Percentiles rank a stretch among this genome's conserved stretches.
Conservation (phyloP, 2,888 invertebrate species). For the Malachius bipustulatus region DNA sequence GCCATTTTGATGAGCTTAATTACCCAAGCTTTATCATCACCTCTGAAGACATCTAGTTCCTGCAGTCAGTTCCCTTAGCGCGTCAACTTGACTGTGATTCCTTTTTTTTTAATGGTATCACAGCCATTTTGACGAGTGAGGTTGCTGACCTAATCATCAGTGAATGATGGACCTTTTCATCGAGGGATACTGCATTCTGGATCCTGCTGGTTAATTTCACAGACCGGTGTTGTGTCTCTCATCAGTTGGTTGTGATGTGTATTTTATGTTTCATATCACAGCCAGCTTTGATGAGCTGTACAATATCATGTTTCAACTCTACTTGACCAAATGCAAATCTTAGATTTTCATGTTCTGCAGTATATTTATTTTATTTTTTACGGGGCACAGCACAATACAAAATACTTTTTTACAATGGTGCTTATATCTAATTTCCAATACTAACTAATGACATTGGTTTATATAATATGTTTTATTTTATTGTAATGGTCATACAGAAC, state of each 20-base stretch:
- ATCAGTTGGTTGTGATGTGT: slow-evolving; percentile 88
- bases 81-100: slow-evolving; percentile 75
- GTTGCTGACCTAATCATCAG: slow-evolving; percentile 39
- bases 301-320: no score
- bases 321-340: no score
- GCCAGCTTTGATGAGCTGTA: slow-evolving; percentile 96
- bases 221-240: slow-evolving; percentile 46
- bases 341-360: no score
- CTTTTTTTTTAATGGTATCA: slow-evolving; percentile 58
- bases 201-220: background rate
- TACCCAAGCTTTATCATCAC: slow-evolving; percentile 20
- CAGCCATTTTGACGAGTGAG: slow-evolving; percentile 93
- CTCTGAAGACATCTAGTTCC: slow-evolving; percentile 1
- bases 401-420: no score
- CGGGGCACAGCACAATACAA: no score
- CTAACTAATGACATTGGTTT: no score
- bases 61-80: slow-evolving; percentile 36
- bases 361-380: no score
- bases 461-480: no score
- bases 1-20: slow-evolving; percentile 93
- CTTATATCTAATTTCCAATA: no score
- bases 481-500: no score
- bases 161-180: no score
- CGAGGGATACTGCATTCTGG: no score
- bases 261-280: slow-evolving; percentile 74